Evolutionary conservation across 2,113 vertebrate genomes (phyloP), one percentile per base, ranked within the genome.

Genomic region (Hippoglossus stenolepis): DNA sequence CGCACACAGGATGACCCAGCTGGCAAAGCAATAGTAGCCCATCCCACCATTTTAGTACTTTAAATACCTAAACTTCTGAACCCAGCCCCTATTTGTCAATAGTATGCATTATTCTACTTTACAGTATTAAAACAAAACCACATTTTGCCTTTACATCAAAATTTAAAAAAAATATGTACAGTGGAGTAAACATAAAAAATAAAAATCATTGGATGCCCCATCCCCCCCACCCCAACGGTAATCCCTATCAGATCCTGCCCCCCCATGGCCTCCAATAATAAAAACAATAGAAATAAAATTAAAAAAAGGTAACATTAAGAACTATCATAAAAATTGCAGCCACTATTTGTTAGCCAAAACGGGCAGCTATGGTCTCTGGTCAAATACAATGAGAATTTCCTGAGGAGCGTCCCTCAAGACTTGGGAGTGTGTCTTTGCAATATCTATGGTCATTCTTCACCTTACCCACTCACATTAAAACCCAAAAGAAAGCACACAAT

Each of bases 141-240:
- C 90, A 89, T 86, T 88, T 94, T 89, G 92, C 89, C 89, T 93
- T 93, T 91, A 91, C 88, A 92, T 87, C 79, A 65, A 93, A 92
- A 94, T 85, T 82, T 84, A 86, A 90, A 89, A 89, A 89, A 85
- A 77, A 85, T 93, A 94, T 94, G 92, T 94, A 94, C 92, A 94
- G 75, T 91, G 82, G 84, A 86, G 83, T 89, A 84, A 91, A 93
- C 87, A 87, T 87, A 68, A 10, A 24, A 70, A 69, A 65, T 38
- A 31, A 38, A 31, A 15, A 58, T 47, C 10, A 82, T 53, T 73
- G 73, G 73, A 87, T 77, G 69, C 62, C 82, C 80, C 38, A 15
- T 51, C 57, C 51, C 31, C 28, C 74, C 31, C 31, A 7, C 31
- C 28, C 28, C 28, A 28, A 77, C 61, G 65, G 61, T 69, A 35